A percentile compares a stretch with the other conserved stretches of the same genome.
Evolutionary conservation across 2,113 vertebrate genomes (phyloP).

Genomic region (Nycticorax nycticorax): DNA sequence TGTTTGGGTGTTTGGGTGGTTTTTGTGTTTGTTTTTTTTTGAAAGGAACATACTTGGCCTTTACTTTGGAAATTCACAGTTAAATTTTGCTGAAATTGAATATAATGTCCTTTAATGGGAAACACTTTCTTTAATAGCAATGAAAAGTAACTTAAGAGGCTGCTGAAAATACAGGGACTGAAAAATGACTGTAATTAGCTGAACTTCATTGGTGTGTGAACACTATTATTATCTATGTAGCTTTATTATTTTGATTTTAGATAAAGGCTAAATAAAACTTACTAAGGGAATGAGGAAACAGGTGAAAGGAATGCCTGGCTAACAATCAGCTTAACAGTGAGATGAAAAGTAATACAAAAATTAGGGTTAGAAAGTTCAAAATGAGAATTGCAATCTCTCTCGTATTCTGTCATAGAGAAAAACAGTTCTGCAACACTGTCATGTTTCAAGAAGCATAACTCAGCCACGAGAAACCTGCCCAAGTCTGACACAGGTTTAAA

Average conservation of each 20-base stretch:
- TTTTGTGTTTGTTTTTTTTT: background rate
- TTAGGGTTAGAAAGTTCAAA: background rate
- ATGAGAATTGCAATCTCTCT: background rate
- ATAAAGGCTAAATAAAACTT: background rate
- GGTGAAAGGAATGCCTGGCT: background rate
- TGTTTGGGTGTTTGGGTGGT: no score
- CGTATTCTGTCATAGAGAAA: background rate
- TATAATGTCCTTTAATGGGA: conserved; percentile 22
- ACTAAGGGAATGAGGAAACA: background rate
- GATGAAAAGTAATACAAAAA: background rate
- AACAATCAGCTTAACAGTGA: background rate
- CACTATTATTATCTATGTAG: background rate
- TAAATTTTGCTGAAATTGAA: conserved; percentile 48
- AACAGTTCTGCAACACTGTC: background rate
- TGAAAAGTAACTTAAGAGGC: background rate
- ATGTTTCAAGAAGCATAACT: background rate
- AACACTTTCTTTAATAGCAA: conserved; percentile 22
- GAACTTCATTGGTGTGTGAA: background rate
- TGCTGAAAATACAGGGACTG: conserved; percentile 11
- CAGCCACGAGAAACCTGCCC: background rate
- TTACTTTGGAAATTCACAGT: background rate
- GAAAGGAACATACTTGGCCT: background rate
- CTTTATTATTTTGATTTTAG: background rate
- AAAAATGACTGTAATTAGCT: conserved; percentile 47
- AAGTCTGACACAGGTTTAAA: background rate